Percentiles rank a stretch among this genome's conserved stretches.
phyloP scores from a whole-genome alignment of 1,140 invertebrate genomes.

The Drosophila lini region DNA sequence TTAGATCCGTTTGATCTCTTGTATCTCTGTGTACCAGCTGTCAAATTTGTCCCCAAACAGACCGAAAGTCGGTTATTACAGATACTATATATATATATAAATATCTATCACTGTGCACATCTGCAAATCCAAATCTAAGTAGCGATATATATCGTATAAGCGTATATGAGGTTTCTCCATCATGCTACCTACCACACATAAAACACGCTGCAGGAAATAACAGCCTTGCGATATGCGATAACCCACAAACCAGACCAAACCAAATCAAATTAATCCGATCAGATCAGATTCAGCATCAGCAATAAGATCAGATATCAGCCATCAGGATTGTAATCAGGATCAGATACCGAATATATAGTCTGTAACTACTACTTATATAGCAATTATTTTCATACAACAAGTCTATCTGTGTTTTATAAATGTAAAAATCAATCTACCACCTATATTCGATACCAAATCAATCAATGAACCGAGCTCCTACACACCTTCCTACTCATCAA shows the following conservation, averaged over 20 bases:
- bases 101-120: slow-evolving; percentile 51
- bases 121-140: slow-evolving; percentile 52
- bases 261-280: slow-evolving; percentile 26
- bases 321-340: slow-evolving; percentile 22
- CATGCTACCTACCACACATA: slow-evolving; percentile 67
- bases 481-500: slow-evolving; percentile 83
- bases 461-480: slow-evolving; percentile 72
- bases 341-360: slow-evolving; percentile 34
- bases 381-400: slow-evolving; percentile 67
- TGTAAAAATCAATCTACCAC: slow-evolving; percentile 54
- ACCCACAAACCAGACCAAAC: slow-evolving; percentile 34
- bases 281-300: slow-evolving; percentile 31
- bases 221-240: slow-evolving; percentile 60
- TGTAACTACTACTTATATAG: slow-evolving; percentile 48
- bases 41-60: slow-evolving; percentile 51
- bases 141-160: slow-evolving; percentile 48
- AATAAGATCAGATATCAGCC: slow-evolving; percentile 13
- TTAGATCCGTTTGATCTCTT: slow-evolving; percentile 46
- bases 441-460: slow-evolving; percentile 61
- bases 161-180: slow-evolving; percentile 63
- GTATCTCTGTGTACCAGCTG: slow-evolving; percentile 42
- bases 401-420: slow-evolving; percentile 56
- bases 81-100: slow-evolving; percentile 28
- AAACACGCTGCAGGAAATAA: slow-evolving; percentile 67
- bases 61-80: slow-evolving; percentile 30